Base-by-base conservation (phyloP, 64 coral and sea anemone genomes). In the Montipora sp. region DNA sequence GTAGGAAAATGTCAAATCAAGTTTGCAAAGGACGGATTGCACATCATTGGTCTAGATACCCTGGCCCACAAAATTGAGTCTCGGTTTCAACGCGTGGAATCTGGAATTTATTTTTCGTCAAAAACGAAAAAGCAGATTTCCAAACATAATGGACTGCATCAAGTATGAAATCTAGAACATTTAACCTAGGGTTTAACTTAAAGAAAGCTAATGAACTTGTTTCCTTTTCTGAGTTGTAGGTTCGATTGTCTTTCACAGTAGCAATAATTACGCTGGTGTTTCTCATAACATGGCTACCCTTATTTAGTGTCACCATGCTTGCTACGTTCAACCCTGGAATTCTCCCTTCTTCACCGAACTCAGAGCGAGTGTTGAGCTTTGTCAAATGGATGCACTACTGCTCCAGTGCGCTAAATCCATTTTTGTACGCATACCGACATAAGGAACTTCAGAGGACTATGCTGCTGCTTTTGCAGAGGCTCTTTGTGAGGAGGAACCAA, bases 341-440 rank as follows among this genome's bases (percentile, higher is more conserved):
- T 36, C 82, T 95, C 7, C 89, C 93, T 47, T 65, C 71, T 7
- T 24, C 57, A 3, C 9, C 73, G 53, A 75, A 15, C 7, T 87
- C 45, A 7, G 49, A 18, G 45, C 93, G 89, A 4, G 47, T 95
- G 9, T 80, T 91, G 4, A 73, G 45, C 2, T 90, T 95, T 22
- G 93, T 95, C 22, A 95, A 95, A 69, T 90, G 88, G 88, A 95
- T 95, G 93, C 93, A 95, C 18, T 95, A 95, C 50, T 71, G 80
- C 36, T 91, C 81, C 88, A 95, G 89, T 71, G 88, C 80, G 8
- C 3, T 91, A 15, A 91, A 95, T 22, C 89, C 89, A 11, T 80
- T 95, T 46, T 48, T 95, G 73, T 95, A 95, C 63, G 85, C 88
- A 15, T 90, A 90, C 44, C 87, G 93, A 47, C 90, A 90, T 61